Evolutionary conservation across 2,113 vertebrate species (phyloP), one percentile per base, ranked within the genome.

Genomic region (Sarotherodon lohbergeri): DNA sequence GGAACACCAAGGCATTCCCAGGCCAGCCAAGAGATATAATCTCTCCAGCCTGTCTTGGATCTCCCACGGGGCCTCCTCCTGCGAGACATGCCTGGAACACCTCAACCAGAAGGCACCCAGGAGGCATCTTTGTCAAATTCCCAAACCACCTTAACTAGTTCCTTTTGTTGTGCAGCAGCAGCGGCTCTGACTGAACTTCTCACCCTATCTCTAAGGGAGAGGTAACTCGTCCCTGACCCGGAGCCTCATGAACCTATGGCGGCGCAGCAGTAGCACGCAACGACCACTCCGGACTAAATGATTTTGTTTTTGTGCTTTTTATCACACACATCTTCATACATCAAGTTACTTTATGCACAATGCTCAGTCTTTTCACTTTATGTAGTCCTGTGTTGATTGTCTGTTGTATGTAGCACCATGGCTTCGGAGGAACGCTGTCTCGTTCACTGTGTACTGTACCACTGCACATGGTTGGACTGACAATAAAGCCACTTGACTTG

Each of bases 241-340:
- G 32, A 66, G 17, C 9, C 61, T 66, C 32, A 66, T 5, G 61
- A 66, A 36, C 39, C 39, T 41, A 5, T 41, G 39, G 39, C 4
- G 10, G 2, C 4, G 2, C 2, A 5, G 39, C 39, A 41, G 39
- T 11, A 41, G 39, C 39, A 41, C 32, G 2, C 61, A 66, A 12
- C 1, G 6, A 36, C 61, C 61, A 36, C 61, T 66, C 7, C 2
- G 0, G 6, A 66, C 61, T 66, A 12, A 66, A 66, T 66, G 0
- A 36, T 66, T 32, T 36, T n/a, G 1, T n/a, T 36, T 63, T 66
- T 66, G 61, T 66, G 59, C 17, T 63, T 63, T 36, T 66, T 66
- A 66, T 66, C 32, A 66, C 59, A 1, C 48, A 50, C 16, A 19
- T 16, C 17, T 50, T 50, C 17, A 50, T 7, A 50, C 59, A 7